Conservation (phyloP, 1,140 invertebrate genomes). For the Galleria mellonella region DNA sequence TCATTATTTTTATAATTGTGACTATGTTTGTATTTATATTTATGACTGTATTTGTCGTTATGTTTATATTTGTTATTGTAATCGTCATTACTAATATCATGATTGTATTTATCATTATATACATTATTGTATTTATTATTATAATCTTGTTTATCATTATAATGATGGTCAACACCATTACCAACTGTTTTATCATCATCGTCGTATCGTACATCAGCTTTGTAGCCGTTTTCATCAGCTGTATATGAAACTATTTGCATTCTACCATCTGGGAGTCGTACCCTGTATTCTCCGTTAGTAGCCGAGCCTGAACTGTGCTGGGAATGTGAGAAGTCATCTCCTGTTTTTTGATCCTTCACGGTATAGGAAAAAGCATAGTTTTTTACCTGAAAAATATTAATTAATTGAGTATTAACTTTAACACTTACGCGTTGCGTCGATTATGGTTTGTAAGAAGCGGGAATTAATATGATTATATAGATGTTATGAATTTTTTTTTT, state of each 20-base stretch:
- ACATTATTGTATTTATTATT: constrained; percentile 6
- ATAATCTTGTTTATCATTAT: constrained; percentile 11
- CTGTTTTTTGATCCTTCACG: constrained; percentile 71
- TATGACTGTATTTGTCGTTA: neutral
- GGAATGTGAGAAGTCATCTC: constrained; percentile 75
- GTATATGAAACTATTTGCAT: constrained; percentile 78
- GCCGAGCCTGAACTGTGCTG: constrained; percentile 71
- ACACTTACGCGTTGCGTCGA: too few species aligned
- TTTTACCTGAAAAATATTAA: constrained; percentile 42
- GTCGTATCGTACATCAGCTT: constrained; percentile 74
- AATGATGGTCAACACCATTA: constrained; percentile 15
- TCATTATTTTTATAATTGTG: constrained; percentile 14
- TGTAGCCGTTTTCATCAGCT: constrained; percentile 75
- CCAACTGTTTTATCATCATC: constrained; percentile 27
- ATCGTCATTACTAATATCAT: constrained; percentile 12
- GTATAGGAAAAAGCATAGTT: constrained; percentile 76
- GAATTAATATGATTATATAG: too few species aligned
- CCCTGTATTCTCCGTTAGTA: constrained; percentile 81
- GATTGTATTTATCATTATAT: constrained; percentile 11
- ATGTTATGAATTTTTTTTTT: too few species aligned
- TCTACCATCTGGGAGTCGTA: constrained; percentile 83
- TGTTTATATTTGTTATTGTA: constrained; percentile 16
- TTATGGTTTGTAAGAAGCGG: too few species aligned
- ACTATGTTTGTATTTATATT: constrained; percentile 1
- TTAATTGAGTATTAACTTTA: too few species aligned